Conservation (phyloP, 1,140 invertebrate species). For the Panagrolaimus sp. region DNA sequence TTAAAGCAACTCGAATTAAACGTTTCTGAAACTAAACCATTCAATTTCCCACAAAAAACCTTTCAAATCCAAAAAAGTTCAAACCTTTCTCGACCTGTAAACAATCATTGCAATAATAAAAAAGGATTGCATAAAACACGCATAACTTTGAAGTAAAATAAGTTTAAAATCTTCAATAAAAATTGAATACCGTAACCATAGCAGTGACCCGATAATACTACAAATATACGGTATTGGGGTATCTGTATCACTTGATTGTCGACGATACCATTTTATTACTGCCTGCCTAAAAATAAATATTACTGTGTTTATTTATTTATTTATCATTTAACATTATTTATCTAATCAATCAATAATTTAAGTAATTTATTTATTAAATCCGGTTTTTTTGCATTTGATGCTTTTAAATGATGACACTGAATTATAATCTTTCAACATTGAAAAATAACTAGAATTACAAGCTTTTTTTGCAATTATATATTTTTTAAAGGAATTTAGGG, state of each 20-base stretch:
- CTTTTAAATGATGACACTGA: neutral
- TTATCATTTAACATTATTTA: too few species aligned
- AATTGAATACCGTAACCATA: conserved; percentile 54
- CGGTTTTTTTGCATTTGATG: neutral
- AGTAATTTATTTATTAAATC: neutral
- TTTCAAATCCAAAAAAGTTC: neutral
- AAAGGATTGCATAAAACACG: conserved; percentile 50
- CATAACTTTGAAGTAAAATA: conserved; percentile 51
- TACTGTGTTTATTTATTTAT: too few species aligned
- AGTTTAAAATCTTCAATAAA: conserved; percentile 54
- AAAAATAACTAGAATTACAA: too few species aligned
- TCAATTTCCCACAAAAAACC: neutral
- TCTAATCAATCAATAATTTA: neutral
- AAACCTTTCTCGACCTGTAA: conserved; percentile 51
- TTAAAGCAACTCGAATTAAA: neutral
- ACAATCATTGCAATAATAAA: conserved; percentile 47
- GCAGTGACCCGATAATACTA: conserved; percentile 42
- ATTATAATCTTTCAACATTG: too few species aligned
- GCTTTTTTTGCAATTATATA: too few species aligned
- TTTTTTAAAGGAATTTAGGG: too few species aligned
- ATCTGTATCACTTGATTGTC: conserved; percentile 45
- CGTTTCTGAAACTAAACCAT: conserved; percentile 1
- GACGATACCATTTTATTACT: conserved; percentile 53
- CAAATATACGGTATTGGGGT: conserved; percentile 54
- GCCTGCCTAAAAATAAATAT: conserved; percentile 53